These are phyloP conservation scores for Pristionchus arcanus DNA, from an alignment of 2,888 invertebrate species.

Conservation along the genomic window DNA sequence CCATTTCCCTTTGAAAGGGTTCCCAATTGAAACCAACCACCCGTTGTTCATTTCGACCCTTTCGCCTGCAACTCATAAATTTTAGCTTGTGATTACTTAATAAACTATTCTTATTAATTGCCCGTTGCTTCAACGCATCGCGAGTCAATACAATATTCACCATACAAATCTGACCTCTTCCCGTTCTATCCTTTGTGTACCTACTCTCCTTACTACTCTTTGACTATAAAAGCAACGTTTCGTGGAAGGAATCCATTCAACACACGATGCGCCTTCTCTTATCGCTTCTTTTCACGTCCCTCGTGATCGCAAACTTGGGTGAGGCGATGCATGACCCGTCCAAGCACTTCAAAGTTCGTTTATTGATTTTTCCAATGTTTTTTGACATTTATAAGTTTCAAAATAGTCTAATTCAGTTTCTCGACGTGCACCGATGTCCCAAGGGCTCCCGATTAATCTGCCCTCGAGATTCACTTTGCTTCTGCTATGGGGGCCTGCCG, in stretches of 20 bases:
- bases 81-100: too few relatives aligned
- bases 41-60: too few relatives aligned
- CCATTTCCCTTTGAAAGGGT: too few relatives aligned
- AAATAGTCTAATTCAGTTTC: neutral
- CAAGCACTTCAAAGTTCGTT: neutral
- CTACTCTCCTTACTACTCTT: neutral
- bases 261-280: neutral
- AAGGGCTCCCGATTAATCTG: neutral
- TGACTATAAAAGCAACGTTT: neutral
- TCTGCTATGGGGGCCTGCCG: neutral
- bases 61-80: too few relatives aligned
- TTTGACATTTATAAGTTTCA: neutral
- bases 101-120: too few relatives aligned
- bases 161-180: neutral
- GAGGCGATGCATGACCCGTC: neutral
- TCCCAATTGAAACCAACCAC: too few relatives aligned
- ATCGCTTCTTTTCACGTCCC: conserved; percentile 2
- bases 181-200: neutral
- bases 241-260: neutral
- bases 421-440: neutral
- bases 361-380: neutral
- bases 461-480: neutral
- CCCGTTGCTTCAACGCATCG: too few relatives aligned
- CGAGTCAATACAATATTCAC: too few relatives aligned
- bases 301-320: neutral